Evolutionary conservation across 2,797 vertebrate species (phyloP).

Genomic region (Chrosomus eos): DNA sequence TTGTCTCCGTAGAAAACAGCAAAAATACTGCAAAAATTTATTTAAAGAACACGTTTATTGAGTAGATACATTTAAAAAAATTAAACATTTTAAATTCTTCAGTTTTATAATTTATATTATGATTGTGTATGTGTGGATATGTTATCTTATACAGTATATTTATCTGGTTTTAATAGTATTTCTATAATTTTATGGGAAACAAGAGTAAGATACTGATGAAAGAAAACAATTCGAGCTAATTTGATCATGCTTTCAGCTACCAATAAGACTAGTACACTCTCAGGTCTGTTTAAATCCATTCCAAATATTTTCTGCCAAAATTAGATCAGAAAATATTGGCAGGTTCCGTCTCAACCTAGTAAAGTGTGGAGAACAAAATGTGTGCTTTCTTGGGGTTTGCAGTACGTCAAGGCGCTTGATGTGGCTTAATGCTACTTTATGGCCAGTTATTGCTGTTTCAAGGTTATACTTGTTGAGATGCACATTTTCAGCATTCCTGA

Average conservation of each 20-base stretch:
- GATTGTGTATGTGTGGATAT: too few relatives aligned
- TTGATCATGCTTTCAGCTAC: neutral
- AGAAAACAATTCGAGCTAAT: neutral
- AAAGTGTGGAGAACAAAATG: neutral
- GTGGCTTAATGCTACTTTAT: slow-evolving; percentile 4
- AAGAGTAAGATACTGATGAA: neutral
- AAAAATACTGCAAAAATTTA: neutral
- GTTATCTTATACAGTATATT: neutral
- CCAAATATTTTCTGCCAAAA: neutral
- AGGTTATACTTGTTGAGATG: neutral
- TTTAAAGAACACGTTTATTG: neutral
- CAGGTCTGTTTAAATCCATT: neutral
- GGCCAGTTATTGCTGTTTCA: slow-evolving; percentile 1
- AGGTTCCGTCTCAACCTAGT: neutral
- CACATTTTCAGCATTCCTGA: slow-evolving; percentile 13
- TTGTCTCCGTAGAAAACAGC: too few relatives aligned
- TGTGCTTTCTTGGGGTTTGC: neutral
- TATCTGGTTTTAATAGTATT: neutral
- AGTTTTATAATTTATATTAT: too few relatives aligned
- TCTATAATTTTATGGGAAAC: neutral
- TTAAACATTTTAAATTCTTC: too few relatives aligned
- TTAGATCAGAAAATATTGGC: neutral
- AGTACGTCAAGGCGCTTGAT: neutral
- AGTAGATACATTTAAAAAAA: neutral
- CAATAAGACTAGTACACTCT: neutral